Evolutionary conservation across 2,888 invertebrate genomes (phyloP).

Genomic region (Aleiodes testaceus): DNA sequence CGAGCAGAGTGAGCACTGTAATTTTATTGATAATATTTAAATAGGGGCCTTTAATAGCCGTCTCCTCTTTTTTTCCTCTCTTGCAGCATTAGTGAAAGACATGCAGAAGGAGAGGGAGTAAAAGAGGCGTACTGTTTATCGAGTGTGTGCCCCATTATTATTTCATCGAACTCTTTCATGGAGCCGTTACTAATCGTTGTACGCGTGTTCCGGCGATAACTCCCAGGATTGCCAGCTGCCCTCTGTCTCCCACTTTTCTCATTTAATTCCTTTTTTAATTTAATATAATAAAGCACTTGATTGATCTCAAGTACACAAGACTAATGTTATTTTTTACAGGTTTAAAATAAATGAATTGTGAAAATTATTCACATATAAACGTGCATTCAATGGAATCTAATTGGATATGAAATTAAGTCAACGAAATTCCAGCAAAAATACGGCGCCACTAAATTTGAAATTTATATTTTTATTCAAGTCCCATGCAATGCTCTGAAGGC

Average conservation of each 20-base stretch:
- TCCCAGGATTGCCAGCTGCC: conserved; percentile 46
- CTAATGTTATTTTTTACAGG: conserved; percentile 20
- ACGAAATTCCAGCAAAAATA: conserved; percentile 68
- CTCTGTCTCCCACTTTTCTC: conserved; percentile 21
- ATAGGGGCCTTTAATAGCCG: conserved; percentile 68
- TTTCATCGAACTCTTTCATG: conserved; percentile 70
- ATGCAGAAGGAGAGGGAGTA: conserved; percentile 37
- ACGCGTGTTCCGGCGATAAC: conserved; percentile 46
- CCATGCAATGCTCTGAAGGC: conserved; percentile 48
- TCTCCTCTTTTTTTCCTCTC: conserved; percentile 57
- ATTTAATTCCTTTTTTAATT: conserved; percentile 1
- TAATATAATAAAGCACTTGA: conserved; percentile 28
- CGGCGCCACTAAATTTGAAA: conserved; percentile 61
- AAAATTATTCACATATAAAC: conserved; percentile 16
- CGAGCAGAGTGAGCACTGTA: conserved; percentile 59
- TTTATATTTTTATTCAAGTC: conserved; percentile 62
- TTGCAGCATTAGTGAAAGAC: conserved; percentile 38
- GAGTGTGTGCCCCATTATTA: conserved; percentile 67
- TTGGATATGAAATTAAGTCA: conserved; percentile 71
- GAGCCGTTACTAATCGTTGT: conserved; percentile 56
- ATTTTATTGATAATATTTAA: conserved; percentile 71
- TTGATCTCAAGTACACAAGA: conserved; percentile 21
- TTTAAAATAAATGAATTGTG: too few species aligned
- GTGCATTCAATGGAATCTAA: conserved; percentile 63
- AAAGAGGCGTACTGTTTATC: conserved; percentile 65